Percentiles rank a stretch among this genome's conserved stretches.
phyloP scores from a whole-genome alignment of 2,797 vertebrate genomes.

The Gila robusta region DNA sequence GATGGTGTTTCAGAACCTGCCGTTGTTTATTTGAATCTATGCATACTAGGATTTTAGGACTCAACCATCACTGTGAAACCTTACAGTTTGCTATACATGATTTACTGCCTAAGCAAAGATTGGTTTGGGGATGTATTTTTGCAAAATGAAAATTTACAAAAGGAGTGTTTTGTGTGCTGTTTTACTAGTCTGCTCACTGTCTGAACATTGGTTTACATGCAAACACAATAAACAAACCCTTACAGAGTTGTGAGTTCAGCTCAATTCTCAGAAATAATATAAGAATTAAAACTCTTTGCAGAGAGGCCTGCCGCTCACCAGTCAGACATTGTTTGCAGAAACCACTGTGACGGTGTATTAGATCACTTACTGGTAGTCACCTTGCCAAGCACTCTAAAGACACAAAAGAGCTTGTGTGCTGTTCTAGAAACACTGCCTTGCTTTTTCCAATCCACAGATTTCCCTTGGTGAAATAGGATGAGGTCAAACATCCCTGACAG shows the following conservation, averaged over 20 bases:
- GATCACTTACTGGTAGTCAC: slow-evolving; percentile 13
- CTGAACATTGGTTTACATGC: slow-evolving; percentile 58
- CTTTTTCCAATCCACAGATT: slow-evolving; percentile 23
- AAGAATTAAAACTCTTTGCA: neutral
- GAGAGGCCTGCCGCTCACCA: neutral
- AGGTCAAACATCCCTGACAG: slow-evolving; percentile 12
- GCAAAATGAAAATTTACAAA: slow-evolving; percentile 19
- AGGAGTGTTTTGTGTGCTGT: slow-evolving; percentile 19
- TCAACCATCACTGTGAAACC: slow-evolving; percentile 18
- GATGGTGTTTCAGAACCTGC: slow-evolving; percentile 5
- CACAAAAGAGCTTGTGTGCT: slow-evolving; percentile 10
- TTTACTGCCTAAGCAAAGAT: slow-evolving; percentile 11
- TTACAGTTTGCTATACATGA: neutral
- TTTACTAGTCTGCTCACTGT: slow-evolving; percentile 43
- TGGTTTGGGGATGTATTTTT: neutral
- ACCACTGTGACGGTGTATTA: neutral
- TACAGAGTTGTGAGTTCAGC: slow-evolving; percentile 59
- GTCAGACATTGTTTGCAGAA: neutral
- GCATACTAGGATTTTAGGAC: neutral
- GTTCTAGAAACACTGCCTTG: slow-evolving; percentile 41
- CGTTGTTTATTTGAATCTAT: slow-evolving; percentile 15
- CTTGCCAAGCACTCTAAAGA: slow-evolving; percentile 41
- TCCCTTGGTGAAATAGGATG: slow-evolving; percentile 34
- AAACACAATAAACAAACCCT: slow-evolving; percentile 67
- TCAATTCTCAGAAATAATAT: slow-evolving; percentile 18